These are phyloP conservation scores for Tenebrio molitor DNA, from an alignment of 1,140 invertebrate genomes.

Conservation along the genomic window DNA sequence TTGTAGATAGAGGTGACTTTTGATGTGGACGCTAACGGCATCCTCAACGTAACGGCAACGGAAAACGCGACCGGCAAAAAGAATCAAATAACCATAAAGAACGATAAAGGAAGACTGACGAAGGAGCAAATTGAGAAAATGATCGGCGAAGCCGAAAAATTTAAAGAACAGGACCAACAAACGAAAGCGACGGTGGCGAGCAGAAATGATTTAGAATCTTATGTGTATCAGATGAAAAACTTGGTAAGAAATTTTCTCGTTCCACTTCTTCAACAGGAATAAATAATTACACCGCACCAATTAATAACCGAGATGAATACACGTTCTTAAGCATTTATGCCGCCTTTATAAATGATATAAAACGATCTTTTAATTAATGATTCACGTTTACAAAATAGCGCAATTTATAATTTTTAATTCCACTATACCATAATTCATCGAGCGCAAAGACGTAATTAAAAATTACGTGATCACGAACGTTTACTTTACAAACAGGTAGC, in stretches of 20 bases:
- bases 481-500: too few species aligned
- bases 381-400: too few species aligned
- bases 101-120: conserved; percentile 66
- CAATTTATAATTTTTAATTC: too few species aligned
- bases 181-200: conserved; percentile 71
- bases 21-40: conserved; percentile 71
- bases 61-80: conserved; percentile 69
- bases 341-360: too few species aligned
- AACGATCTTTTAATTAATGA: too few species aligned
- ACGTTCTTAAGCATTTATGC: too few species aligned
- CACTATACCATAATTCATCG: too few species aligned
- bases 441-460: too few species aligned
- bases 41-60: conserved; percentile 73
- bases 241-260: conserved; percentile 62
- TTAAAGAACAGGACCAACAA: conserved; percentile 70
- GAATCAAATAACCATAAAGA: conserved; percentile 68
- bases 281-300: neutral
- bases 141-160: conserved; percentile 73
- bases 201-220: conserved; percentile 80
- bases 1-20: conserved; percentile 67
- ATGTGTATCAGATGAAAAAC: conserved; percentile 79
- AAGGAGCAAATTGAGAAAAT: conserved; percentile 70
- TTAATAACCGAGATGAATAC: too few species aligned
- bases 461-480: too few species aligned
- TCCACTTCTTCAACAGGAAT: too few species aligned